These are phyloP conservation scores for Drosophila ananassae DNA, from an alignment of 1,140 invertebrate species.

Conservation along the genomic window DNA sequence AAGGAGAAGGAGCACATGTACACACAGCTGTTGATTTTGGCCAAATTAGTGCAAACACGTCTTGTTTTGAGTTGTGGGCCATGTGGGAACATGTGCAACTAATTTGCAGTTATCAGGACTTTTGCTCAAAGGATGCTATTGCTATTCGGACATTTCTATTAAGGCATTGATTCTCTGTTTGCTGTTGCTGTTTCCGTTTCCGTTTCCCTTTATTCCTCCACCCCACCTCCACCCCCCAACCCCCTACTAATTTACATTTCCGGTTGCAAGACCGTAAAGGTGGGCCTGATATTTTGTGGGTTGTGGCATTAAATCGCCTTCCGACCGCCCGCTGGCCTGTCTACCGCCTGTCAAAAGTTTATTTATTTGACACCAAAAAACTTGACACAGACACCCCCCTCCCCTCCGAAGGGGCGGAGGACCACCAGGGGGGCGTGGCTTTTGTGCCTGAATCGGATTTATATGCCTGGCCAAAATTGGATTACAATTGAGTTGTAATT, in stretches of 20 bases:
- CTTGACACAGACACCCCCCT: slow-evolving; percentile 73
- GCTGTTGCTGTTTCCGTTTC: slow-evolving; percentile 53
- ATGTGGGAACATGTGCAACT: slow-evolving; percentile 77
- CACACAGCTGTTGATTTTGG: slow-evolving; percentile 80
- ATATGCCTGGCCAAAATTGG: slow-evolving; percentile 75
- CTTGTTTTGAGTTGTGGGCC: slow-evolving; percentile 73
- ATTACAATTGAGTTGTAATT: slow-evolving; percentile 83
- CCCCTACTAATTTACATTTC: too few species aligned
- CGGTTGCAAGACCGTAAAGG: background rate
- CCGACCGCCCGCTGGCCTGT: slow-evolving; percentile 47
- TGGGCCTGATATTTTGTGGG: background rate
- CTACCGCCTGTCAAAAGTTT: slow-evolving; percentile 78
- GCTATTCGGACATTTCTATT: slow-evolving; percentile 24
- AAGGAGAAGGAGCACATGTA: slow-evolving; percentile 52
- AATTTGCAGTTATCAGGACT: slow-evolving; percentile 69
- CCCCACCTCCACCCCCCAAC: too few species aligned
- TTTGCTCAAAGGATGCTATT: slow-evolving; percentile 3
- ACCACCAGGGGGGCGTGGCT: background rate
- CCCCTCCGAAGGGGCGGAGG: slow-evolving; percentile 4
- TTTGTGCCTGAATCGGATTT: slow-evolving; percentile 68
- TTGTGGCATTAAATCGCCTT: too few species aligned
- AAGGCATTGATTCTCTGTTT: slow-evolving; percentile 20
- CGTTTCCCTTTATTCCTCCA: background rate
- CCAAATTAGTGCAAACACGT: slow-evolving; percentile 81
- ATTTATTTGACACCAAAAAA: slow-evolving; percentile 80